phyloP scores from a whole-genome alignment of 2,797 vertebrate species.

The Hyperoplus immaculatus region DNA sequence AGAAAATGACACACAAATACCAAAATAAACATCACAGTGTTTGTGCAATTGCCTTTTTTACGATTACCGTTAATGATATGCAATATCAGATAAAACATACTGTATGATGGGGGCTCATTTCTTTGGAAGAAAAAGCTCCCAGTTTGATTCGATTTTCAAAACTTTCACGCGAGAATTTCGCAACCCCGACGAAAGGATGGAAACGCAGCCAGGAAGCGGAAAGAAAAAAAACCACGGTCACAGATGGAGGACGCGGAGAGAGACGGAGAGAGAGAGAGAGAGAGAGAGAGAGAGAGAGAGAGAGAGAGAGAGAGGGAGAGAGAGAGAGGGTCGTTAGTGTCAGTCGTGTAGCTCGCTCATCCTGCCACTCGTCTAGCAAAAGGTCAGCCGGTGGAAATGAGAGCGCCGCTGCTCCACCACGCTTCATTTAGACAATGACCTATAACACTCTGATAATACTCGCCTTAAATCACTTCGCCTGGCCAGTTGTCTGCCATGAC shows the following conservation, averaged over 20 bases:
- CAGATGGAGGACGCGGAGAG: not conserved
- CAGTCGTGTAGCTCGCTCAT: constrained; percentile 80
- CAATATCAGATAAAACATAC: too few species aligned
- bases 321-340: constrained; percentile 81
- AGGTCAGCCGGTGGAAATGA: constrained; percentile 85
- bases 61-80: too few species aligned
- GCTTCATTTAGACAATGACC: constrained; percentile 84
- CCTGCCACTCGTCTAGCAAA: constrained; percentile 77
- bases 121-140: constrained; percentile 41
- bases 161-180: constrained; percentile 49
- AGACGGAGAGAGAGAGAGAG: constrained; percentile 24
- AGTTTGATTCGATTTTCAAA: constrained; percentile 57
- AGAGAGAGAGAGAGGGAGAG: constrained; percentile 48
- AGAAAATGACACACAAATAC: not conserved
- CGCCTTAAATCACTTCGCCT: constrained; percentile 78
- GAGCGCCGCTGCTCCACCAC: constrained; percentile 73
- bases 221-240: too few species aligned
- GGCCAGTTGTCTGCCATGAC: constrained; percentile 69
- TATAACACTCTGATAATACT: constrained; percentile 83
- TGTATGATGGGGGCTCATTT: not conserved
- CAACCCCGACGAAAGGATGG: constrained; percentile 41
- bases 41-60: too few species aligned
- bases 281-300: constrained; percentile 60
- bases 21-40: not conserved
- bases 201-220: constrained; percentile 4